These are phyloP conservation scores for Probaryconus sp. DNA, from an alignment of 1,140 invertebrate species.

Conservation along the genomic window DNA sequence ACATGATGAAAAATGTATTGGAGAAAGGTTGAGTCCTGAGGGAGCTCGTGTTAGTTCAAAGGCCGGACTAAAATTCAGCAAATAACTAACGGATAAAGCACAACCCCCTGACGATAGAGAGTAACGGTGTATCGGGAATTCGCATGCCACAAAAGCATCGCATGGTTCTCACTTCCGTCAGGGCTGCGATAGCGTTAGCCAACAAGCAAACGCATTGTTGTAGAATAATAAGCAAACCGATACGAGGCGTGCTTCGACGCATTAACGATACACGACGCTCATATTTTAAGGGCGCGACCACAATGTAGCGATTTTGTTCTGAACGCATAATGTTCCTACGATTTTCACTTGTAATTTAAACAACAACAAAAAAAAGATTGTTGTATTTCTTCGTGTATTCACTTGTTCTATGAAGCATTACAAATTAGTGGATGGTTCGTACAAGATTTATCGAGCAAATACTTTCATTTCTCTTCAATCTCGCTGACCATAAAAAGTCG, in stretches of 20 bases:
- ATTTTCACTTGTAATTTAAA: no score
- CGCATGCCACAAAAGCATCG: slow-evolving; percentile 48
- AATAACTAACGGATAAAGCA: slow-evolving; percentile 30
- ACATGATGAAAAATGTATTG: no score
- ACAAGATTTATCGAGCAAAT: slow-evolving; percentile 4
- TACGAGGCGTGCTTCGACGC: slow-evolving; percentile 26
- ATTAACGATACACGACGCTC: slow-evolving; percentile 33
- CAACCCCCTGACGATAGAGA: slow-evolving; percentile 15
- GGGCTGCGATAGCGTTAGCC: slow-evolving; percentile 5
- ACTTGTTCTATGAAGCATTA: no score
- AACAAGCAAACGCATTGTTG: slow-evolving; percentile 40
- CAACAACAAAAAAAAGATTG: no score
- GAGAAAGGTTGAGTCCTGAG: no score
- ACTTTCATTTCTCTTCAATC: slow-evolving; percentile 24
- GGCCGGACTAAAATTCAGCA: slow-evolving; percentile 14
- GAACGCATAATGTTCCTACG: slow-evolving; percentile 26
- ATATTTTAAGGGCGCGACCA: slow-evolving; percentile 15
- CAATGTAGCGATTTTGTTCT: no score
- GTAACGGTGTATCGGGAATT: slow-evolving; percentile 43
- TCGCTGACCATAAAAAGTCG: slow-evolving; percentile 19
- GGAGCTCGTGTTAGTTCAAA: neutral
- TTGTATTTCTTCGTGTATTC: no score
- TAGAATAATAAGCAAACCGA: slow-evolving; percentile 46
- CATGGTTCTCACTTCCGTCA: slow-evolving; percentile 17
- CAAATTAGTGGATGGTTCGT: neutral